Percentiles rank a stretch among this genome's conserved stretches.
These are phyloP conservation scores for Dipodomys merriami DNA, from an alignment of 2,113 vertebrate genomes.

Conservation along the genomic window DNA sequence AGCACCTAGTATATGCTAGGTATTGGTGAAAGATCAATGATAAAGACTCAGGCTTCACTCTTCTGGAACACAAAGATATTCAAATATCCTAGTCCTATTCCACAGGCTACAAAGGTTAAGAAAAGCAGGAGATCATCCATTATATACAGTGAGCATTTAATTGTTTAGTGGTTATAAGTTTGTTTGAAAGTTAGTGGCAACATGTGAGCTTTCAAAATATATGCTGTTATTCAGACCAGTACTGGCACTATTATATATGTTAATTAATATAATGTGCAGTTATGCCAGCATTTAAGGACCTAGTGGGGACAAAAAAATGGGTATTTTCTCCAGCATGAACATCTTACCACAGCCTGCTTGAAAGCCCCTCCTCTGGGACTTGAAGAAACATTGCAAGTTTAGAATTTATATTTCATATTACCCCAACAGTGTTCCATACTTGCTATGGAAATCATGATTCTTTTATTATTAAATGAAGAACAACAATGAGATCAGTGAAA, in stretches of 20 bases:
- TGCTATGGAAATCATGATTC: conserved; percentile 72
- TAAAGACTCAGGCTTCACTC: background rate
- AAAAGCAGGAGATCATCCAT: background rate
- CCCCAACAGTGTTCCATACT: background rate
- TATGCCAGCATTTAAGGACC: background rate
- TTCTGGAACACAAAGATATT: background rate
- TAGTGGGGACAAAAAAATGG: background rate
- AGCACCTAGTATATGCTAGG: background rate
- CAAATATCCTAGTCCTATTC: background rate
- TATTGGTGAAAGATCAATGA: background rate
- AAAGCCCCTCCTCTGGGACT: conserved; percentile 31
- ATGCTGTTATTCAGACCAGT: background rate
- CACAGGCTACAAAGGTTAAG: background rate
- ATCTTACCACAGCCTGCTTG: background rate
- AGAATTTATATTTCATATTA: conserved; percentile 27
- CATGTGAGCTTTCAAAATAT: conserved; percentile 35
- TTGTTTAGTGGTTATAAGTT: background rate
- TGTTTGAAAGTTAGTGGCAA: conserved; percentile 52
- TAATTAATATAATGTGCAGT: conserved; percentile 1
- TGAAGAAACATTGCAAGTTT: background rate
- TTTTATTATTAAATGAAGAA: conserved; percentile 70
- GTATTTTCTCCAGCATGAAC: background rate
- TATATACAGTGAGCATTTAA: background rate
- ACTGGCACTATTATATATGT: background rate
- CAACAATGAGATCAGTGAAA: conserved; percentile 72